Conservation (phyloP, 2,888 invertebrate species). For the Lordiphosa andalusiaca region DNA sequence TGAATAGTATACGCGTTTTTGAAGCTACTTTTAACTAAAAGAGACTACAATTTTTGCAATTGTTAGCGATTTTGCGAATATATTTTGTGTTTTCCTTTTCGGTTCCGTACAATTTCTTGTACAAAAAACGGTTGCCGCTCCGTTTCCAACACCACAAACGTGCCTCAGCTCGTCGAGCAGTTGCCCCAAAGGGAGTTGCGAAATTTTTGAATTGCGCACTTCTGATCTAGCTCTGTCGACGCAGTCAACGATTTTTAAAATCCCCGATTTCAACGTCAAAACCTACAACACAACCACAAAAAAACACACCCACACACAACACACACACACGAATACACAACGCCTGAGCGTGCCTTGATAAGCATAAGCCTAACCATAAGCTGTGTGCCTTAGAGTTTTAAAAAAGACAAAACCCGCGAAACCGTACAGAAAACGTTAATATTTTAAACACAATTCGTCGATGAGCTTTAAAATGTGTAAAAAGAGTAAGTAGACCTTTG, state of each 20-base stretch:
- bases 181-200: constrained; percentile 39
- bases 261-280: constrained; percentile 50
- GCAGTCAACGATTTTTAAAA: constrained; percentile 73
- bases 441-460: constrained; percentile 22
- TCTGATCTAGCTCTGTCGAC: constrained; percentile 48
- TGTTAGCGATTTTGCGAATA: constrained; percentile 33
- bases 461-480: constrained; percentile 44
- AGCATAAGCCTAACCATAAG: constrained; percentile 31
- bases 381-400: constrained; percentile 64
- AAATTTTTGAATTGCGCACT: constrained; percentile 6
- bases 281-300: constrained; percentile 31
- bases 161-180: constrained; percentile 72
- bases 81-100: constrained; percentile 42
- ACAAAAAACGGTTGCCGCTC: constrained; percentile 58
- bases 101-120: constrained; percentile 66
- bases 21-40: constrained; percentile 22
- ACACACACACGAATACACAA: constrained; percentile 35
- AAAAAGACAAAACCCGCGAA: constrained; percentile 30
- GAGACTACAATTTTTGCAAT: constrained; percentile 19
- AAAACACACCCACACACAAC: constrained; percentile 25
- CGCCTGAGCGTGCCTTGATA: constrained; percentile 59
- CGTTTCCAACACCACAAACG: constrained; percentile 71
- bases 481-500: constrained; percentile 63
- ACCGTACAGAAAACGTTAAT: constrained; percentile 7
- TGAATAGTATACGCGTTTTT: constrained; percentile 38